Evolutionary conservation across 2,888 invertebrate genomes (phyloP).

Genomic region (Micoletzkya japonica): DNA sequence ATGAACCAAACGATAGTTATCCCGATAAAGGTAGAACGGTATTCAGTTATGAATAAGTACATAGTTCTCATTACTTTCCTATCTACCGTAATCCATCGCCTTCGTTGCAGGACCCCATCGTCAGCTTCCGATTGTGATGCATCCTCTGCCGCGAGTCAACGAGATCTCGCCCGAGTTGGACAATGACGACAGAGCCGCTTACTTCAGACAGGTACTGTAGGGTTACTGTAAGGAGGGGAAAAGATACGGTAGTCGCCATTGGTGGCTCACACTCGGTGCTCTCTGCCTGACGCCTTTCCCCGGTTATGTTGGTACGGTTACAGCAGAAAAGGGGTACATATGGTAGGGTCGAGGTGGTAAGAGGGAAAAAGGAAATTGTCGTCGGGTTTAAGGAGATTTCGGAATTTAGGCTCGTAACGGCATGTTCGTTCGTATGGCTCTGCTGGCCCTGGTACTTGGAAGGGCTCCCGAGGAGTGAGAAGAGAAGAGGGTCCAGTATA

Average conservation of each 20-base stretch:
- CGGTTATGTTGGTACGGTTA: too few species aligned
- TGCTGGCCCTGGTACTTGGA: constrained; percentile 86
- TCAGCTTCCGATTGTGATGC: constrained; percentile 73
- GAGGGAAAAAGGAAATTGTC: too few species aligned
- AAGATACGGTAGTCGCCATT: too few species aligned
- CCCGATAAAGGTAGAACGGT: too few species aligned
- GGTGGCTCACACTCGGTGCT: too few species aligned
- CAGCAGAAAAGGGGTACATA: too few species aligned
- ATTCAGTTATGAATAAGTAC: too few species aligned
- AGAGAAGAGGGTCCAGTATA: neutral
- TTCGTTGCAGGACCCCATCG: constrained; percentile 24
- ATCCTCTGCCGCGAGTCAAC: constrained; percentile 89
- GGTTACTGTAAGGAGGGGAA: too few species aligned
- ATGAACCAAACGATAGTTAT: neutral
- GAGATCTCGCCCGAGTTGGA: constrained; percentile 95
- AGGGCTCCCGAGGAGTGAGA: constrained; percentile 20
- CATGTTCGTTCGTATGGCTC: constrained; percentile 96
- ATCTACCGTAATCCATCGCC: neutral
- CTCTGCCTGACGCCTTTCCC: too few species aligned
- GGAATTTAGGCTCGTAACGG: constrained; percentile 80
- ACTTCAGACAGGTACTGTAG: constrained; percentile 83
- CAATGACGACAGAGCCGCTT: constrained; percentile 91
- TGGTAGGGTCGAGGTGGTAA: too few species aligned
- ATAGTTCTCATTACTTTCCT: too few species aligned
- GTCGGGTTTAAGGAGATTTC: too few species aligned